Base-by-base conservation (phyloP, 2,113 vertebrate species). In the Numida meleagris region DNA sequence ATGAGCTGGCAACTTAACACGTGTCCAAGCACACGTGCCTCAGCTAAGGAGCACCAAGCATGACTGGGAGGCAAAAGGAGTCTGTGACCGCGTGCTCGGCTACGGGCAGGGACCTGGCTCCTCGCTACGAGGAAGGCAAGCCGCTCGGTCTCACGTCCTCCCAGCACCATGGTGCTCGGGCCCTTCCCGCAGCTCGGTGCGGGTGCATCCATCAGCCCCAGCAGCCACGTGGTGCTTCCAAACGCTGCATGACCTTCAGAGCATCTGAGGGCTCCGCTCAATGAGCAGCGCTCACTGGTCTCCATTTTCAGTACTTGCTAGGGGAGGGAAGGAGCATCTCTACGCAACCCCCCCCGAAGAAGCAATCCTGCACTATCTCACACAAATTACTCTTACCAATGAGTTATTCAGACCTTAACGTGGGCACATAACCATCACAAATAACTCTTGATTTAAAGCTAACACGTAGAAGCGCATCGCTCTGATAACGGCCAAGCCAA, bases 1-100 rank as follows among this genome's bases (percentile, higher is more conserved):
- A 82, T 91, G 84, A 94, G 87, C 70, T 81, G 81, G 91, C 77
- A 86, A 78, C 75, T 86, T 59, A 84, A 91, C 42, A 33, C 21
- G 58, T 0, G 4, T 78, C 81, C 21, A 21, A 59, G 21, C 3
- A 24, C 0, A 4, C 3, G 50, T 45, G 72, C 16, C 62, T 85
- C 63, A 45, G 58, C 76, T 40, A 48, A 73, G 82, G 38, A 65
- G 84, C 76, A 67, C 12, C 2, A 6, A n/a, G 57, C 45, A 21
- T 2, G 75, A 40, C 40, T 38, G 66, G 68, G 55, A 86, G 72
- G 16, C 3, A 4, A 67, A 50, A 61, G 51, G 51, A 40, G 48
- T 5, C 34, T 36, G 40, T 45, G 40, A 53, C 43, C 43, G 20
- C 0, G 1, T 29, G 53, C 50, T 57, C 42, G 14, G 33, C 58